Conservation (phyloP, 2,113 vertebrate genomes). For the Saguinus midas region DNA sequence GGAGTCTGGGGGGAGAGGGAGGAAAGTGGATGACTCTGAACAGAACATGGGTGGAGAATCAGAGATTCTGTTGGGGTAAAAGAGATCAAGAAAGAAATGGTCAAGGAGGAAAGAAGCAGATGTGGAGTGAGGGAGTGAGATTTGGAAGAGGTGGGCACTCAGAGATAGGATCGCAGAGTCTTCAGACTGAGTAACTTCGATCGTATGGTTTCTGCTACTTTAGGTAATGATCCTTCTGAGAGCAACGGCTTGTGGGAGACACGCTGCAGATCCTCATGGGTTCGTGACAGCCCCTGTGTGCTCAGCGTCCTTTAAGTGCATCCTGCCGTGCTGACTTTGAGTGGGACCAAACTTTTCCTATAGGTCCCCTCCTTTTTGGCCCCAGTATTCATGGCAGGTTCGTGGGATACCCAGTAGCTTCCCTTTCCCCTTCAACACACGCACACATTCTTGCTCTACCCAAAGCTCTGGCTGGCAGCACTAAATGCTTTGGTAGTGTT, state of each 20-base stretch:
- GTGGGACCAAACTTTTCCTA: neutral
- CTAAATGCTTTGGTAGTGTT: neutral
- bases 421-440: neutral
- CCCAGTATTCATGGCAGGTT: neutral
- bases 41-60: neutral
- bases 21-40: neutral
- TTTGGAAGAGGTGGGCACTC: neutral
- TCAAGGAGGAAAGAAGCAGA: neutral
- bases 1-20: neutral
- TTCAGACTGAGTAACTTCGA: neutral
- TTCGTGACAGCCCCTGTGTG: neutral
- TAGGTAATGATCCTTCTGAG: constrained; percentile 20
- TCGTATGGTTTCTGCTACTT: neutral
- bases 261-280: rapidly evolving
- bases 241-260: neutral
- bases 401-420: neutral
- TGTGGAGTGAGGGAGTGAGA: neutral
- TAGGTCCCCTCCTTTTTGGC: neutral
- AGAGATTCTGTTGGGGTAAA: neutral
- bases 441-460: neutral
- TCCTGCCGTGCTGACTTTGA: neutral
- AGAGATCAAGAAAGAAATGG: neutral
- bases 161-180: neutral
- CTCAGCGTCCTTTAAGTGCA: neutral
- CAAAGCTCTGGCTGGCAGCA: neutral